phyloP scores from a whole-genome alignment of 2,797 vertebrate genomes.

The Nothura maculosa region DNA sequence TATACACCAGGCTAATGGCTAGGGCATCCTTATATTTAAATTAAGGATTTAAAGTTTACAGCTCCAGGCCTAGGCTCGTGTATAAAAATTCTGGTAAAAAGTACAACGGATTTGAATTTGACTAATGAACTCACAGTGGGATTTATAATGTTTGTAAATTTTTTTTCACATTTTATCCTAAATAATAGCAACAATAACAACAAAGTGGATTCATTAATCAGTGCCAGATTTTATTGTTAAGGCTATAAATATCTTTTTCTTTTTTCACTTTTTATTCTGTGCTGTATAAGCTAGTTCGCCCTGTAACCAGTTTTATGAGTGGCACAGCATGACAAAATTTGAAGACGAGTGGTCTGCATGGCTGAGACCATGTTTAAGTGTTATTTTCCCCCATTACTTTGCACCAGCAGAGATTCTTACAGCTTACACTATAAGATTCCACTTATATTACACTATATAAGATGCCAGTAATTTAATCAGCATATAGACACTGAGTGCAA shows the following conservation, averaged over 20 bases:
- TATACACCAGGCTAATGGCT: neutral
- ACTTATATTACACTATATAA: too few species aligned
- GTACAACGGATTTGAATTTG: slow-evolving; percentile 20
- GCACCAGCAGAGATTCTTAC: neutral
- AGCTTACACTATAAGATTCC: neutral
- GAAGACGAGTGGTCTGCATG: neutral
- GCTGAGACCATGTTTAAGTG: neutral
- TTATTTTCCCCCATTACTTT: neutral
- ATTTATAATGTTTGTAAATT: slow-evolving; percentile 53
- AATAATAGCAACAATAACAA: neutral
- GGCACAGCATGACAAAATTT: neutral
- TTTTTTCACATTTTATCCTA: slow-evolving; percentile 41
- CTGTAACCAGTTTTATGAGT: neutral
- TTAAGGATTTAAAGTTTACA: neutral
- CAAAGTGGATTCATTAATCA: slow-evolving; percentile 14
- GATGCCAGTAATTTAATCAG: rapidly evolving
- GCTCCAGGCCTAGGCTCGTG: neutral
- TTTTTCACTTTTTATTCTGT: neutral
- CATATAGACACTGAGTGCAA: neutral
- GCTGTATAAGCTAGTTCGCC: neutral
- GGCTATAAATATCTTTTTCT: neutral
- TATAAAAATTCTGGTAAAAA: slow-evolving; percentile 28
- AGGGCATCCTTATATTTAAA: neutral
- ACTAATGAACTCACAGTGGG: slow-evolving; percentile 51
- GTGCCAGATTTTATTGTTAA: neutral